These are phyloP conservation scores for Philereme vetulata DNA, from an alignment of 2,888 invertebrate species.

Conservation along the genomic window DNA sequence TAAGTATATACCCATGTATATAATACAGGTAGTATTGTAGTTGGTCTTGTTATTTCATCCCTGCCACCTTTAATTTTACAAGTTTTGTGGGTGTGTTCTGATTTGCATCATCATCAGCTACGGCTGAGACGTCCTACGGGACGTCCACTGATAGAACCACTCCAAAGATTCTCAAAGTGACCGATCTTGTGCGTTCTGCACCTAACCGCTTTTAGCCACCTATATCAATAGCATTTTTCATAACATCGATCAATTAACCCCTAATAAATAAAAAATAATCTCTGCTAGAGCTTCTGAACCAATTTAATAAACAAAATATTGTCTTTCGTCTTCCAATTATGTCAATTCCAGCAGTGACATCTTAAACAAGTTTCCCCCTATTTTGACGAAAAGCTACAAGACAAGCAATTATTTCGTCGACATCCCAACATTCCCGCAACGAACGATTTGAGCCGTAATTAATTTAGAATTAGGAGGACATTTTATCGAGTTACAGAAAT, in stretches of 20 bases:
- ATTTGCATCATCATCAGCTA: too few relatives aligned
- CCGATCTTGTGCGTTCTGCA: too few relatives aligned
- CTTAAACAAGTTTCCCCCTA: slow-evolving; percentile 25
- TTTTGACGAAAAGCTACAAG: slow-evolving; percentile 41
- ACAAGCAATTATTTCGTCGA: slow-evolving; percentile 50
- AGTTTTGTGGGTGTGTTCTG: too few relatives aligned
- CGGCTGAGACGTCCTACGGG: too few relatives aligned
- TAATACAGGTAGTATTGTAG: too few relatives aligned
- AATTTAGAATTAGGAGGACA: slow-evolving; percentile 55
- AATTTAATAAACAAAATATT: slow-evolving; percentile 26
- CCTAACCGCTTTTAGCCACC: too few relatives aligned
- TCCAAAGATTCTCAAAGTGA: too few relatives aligned
- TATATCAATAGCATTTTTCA: too few relatives aligned
- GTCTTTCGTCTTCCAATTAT: slow-evolving; percentile 28
- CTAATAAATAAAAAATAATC: slow-evolving; percentile 11
- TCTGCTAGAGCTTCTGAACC: slow-evolving; percentile 9
- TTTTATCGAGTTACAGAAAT: slow-evolving; percentile 47
- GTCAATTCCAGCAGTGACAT: slow-evolving; percentile 29
- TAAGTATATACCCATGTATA: too few relatives aligned
- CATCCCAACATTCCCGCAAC: slow-evolving; percentile 36
- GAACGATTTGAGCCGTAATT: slow-evolving; percentile 44
- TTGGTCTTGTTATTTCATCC: too few relatives aligned
- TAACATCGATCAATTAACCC: neutral
- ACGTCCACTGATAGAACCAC: too few relatives aligned
- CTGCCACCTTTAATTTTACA: too few relatives aligned